Evolutionary conservation across 2,888 invertebrate genomes (phyloP), one percentile per base, ranked within the genome.

Genomic region (Megamerina dolium): DNA sequence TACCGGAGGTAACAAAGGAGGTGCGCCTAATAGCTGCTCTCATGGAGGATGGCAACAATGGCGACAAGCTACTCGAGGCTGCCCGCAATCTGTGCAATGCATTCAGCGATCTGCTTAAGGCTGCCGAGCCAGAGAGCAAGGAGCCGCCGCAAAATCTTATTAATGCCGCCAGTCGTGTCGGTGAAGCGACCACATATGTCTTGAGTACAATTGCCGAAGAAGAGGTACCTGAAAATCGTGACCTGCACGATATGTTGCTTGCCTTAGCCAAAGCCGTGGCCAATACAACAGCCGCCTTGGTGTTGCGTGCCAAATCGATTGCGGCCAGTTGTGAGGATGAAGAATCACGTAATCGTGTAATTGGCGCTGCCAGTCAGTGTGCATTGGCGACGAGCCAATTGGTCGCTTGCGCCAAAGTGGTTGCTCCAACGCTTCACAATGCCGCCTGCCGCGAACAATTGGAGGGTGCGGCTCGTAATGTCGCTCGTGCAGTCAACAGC

Each of bases 321-420:
- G 95, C 97, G 0, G 88, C 90, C 1, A 88, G 88, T 53, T 87
- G 87, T 62, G 80, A 81, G 36, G 87, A 88, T 56, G 71, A 71
- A 29, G 70, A 72, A 20, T 66, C 66, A 2, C 61, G 71, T 5
- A 70, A 70, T 53, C 63, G 65, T 57, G 92, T 97, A 35, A 96
- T 99, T 56, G 88, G 90, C 1, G 90, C 94, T 0, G 99, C 99
- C 2, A 96, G 96, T 0, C 87, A 94, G 67, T 95, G 95, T 68
- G 99, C 99, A 1, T 75, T 97, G 31, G 93, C 96, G 5, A 97
- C 99, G 5, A 96, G 96, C 30, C 96, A 97, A 64, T 77, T 99
- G 3, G 97, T 99, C 0, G 96, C 96, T 0, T 95, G 95, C 63
- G 90, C 97, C 14, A 95, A 96, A 77, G 88, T 91, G 41, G 88